Conservation (phyloP, 2,797 vertebrate species). For the Yasuhikotakia modesta region DNA sequence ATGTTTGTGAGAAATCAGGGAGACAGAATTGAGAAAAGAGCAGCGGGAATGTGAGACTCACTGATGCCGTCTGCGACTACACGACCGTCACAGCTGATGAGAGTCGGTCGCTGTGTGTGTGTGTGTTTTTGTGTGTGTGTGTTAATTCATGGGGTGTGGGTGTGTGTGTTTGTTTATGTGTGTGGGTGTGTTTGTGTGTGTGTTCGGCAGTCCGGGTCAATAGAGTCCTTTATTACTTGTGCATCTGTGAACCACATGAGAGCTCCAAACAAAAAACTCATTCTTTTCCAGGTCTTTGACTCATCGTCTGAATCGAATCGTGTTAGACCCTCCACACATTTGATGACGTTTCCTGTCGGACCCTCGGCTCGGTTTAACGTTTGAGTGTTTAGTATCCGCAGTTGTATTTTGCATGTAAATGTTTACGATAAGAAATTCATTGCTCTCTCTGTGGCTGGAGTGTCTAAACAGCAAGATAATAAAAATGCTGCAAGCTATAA, state of each 20-base stretch:
- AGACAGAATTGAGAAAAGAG: neutral
- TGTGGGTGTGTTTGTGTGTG: constrained; percentile 18
- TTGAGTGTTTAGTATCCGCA: too few species aligned
- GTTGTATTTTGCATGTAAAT: too few species aligned
- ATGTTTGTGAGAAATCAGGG: too few species aligned
- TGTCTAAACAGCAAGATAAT: too few species aligned
- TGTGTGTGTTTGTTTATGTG: constrained; percentile 1
- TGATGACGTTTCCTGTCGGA: too few species aligned
- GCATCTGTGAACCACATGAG: constrained; percentile 58
- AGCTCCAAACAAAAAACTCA: constrained; percentile 19
- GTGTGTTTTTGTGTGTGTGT: neutral
- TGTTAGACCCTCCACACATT: too few species aligned
- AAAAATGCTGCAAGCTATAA: too few species aligned
- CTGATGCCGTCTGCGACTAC: constrained; percentile 21
- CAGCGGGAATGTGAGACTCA: constrained; percentile 32
- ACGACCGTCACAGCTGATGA: constrained; percentile 5
- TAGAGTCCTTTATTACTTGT: constrained; percentile 49
- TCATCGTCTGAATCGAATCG: neutral
- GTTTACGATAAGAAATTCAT: too few species aligned
- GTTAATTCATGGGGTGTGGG: neutral
- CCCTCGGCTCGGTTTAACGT: too few species aligned
- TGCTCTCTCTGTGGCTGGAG: too few species aligned
- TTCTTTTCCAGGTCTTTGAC: constrained; percentile 6
- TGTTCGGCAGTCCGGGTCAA: constrained; percentile 45
- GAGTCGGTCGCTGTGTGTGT: neutral